phyloP scores from a whole-genome alignment of 1,140 invertebrate genomes.

The Polyergus mexicanus region DNA sequence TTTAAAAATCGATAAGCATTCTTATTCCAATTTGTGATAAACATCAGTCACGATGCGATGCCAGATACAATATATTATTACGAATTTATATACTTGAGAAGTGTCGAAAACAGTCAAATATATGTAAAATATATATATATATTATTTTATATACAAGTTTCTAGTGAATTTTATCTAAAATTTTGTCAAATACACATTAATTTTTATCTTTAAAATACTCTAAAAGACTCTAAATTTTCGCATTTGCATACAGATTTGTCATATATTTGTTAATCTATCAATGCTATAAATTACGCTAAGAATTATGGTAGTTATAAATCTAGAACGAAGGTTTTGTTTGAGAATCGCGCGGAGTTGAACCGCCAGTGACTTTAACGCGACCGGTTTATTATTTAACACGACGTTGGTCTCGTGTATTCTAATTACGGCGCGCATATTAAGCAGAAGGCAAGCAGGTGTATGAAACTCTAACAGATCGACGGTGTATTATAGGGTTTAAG shows the following conservation, averaged over 20 bases:
- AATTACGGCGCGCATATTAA: constrained; percentile 79
- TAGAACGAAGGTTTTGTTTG: constrained; percentile 5
- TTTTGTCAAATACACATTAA: not conserved
- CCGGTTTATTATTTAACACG: constrained; percentile 73
- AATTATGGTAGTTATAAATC: not conserved
- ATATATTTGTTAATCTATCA: no score
- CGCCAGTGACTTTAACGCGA: constrained; percentile 41
- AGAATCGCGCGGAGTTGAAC: not conserved
- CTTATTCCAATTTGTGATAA: not conserved
- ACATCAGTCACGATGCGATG: not conserved
- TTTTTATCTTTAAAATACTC: no score
- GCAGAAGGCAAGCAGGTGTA: constrained; percentile 79
- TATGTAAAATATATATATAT: no score
- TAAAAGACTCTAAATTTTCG: no score
- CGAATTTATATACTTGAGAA: not conserved
- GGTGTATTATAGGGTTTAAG: constrained; percentile 75
- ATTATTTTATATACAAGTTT: no score
- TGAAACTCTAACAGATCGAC: constrained; percentile 80
- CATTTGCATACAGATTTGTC: no score
- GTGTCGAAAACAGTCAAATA: no score
- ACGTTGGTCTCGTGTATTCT: constrained; percentile 74
- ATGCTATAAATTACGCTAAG: not conserved
- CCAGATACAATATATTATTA: not conserved
- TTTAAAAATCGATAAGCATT: not conserved
- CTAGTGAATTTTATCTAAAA: not conserved